Percentiles rank a stretch among this genome's conserved stretches.
Conservation (phyloP, 2,797 vertebrate genomes). For the Peromyscus eremicus region DNA sequence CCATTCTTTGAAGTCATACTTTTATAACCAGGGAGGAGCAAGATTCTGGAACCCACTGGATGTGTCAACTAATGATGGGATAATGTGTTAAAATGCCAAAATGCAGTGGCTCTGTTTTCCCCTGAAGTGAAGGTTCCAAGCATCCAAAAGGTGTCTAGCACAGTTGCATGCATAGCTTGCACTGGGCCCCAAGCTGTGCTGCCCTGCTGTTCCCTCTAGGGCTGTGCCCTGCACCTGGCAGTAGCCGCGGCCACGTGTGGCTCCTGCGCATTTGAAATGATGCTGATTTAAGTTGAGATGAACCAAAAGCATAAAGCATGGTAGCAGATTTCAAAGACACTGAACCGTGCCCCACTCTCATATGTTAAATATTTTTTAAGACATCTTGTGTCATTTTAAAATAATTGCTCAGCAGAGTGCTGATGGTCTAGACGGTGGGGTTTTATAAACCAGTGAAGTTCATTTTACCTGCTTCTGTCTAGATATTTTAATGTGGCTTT, state of each 20-base stretch:
- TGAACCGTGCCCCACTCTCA: background rate
- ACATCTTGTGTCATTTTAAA: background rate
- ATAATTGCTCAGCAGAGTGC: background rate
- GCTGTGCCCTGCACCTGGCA: fast-evolving
- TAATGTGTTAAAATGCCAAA: background rate
- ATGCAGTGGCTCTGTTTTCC: slow-evolving; percentile 15
- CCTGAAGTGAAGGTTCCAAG: background rate
- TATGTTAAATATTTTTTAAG: background rate
- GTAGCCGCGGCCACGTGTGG: background rate
- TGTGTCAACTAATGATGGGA: background rate
- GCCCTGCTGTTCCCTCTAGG: background rate
- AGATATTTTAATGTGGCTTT: background rate
- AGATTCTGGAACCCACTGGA: background rate
- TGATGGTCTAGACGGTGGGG: background rate
- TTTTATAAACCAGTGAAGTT: slow-evolving; percentile 36
- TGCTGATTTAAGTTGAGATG: background rate
- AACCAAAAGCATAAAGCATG: background rate
- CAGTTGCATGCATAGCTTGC: background rate
- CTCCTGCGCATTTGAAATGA: background rate
- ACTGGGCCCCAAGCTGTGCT: fast-evolving
- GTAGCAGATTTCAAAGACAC: background rate
- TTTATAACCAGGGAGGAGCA: background rate
- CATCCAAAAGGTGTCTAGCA: background rate
- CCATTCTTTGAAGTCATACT: background rate
- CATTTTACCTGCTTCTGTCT: background rate